Base-by-base conservation (phyloP, 2,797 vertebrate genomes). In the Catostomus latipinnis region DNA sequence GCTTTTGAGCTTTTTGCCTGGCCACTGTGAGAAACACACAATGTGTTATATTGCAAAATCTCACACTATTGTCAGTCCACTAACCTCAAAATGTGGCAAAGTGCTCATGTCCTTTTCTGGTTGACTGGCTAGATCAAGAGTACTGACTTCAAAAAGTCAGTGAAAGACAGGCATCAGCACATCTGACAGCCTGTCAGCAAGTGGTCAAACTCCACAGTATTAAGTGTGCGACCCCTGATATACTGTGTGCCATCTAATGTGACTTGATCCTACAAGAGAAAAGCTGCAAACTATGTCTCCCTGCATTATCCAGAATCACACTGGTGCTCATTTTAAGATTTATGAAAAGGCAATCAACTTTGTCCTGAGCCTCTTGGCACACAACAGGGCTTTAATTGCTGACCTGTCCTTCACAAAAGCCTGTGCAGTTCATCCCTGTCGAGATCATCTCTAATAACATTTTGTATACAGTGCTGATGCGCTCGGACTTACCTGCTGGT, bases 171-270 rank as follows among this genome's bases (percentile, higher is more conserved):
- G 83, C 75, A 80, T 68, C 52, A 76, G 2, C 87, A 89, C 82
- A 84, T 90, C 91, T 92, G 91, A 93, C 91, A 92, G 88, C 78
- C 91, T 92, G 91, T 93, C 93, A 94, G 89, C 88, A 83, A 90
- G 81, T 82, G 87, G 87, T 92, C 91, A 90, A 89, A 86, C 68
- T 78, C 58, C 60, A 84, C 82, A 79, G 72, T 69, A 87, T 84
- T 86, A 80, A 80, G 73, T 72, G 83, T 58, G 62, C 84, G 80
- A 81, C 71, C 22, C 60, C 87, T 92, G 90, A 93, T 91, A 89
- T 87, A 87, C 84, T 85, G 80, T 86, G 77, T 71, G 53, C 81
- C 78, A 76, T 84, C 72, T 65, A 76, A 87, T 88, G 90, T 86
- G 82, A 91, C 89, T 88, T 79, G 81, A 77, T 82, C 82, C 84